Evolutionary conservation across 1,140 invertebrate genomes (phyloP), one percentile per base, ranked within the genome.

Genomic region (Psix sp.): DNA sequence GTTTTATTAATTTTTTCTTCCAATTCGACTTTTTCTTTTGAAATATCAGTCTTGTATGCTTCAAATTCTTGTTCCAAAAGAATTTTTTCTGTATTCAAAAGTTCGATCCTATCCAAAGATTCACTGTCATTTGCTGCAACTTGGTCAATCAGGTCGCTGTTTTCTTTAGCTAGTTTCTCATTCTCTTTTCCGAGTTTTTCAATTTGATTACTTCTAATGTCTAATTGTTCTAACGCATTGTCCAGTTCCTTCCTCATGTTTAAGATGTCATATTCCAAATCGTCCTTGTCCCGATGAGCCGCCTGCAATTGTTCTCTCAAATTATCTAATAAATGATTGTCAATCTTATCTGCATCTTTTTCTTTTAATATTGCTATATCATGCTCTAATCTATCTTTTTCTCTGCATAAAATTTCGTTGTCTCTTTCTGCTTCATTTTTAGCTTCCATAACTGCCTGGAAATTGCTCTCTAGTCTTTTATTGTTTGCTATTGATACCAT

Each of bases 81-180:
- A 11, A 79, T 80, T 35, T 88, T 82, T 78, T 88, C 89, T 0
- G 76, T 80, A 10, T 84, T 82, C 11, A 89, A 73, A 10, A 79
- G 56, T 59, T 89, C 87, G 13, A 88, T 86, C 14, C 84, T 82
- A 14, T 85, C 83, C 4, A 72, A 33, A 3, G 73, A 82, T 14
- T 87, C 85, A 1, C 77, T 67, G 17, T 82, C 83, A 24, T 59
- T 73, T 1, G 56, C 74, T 2, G 66, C 62, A 17, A 82, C 39
- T 26, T 85, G 83, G 0, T 86, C 80, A 0, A 80, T 36, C 15
- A 85, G 20, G 1, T 78, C 77, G 2, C 17, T 29, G 18, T 82
- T 84, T 3, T 87, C 81, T 17, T 74, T 81, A 0, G 33, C 62
- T 5, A 86, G 35, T 35, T 57, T 80, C 0, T 84, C 80, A 18